Base-by-base conservation (phyloP, 2,888 invertebrate genomes). In the Frankliniella intonsa region DNA sequence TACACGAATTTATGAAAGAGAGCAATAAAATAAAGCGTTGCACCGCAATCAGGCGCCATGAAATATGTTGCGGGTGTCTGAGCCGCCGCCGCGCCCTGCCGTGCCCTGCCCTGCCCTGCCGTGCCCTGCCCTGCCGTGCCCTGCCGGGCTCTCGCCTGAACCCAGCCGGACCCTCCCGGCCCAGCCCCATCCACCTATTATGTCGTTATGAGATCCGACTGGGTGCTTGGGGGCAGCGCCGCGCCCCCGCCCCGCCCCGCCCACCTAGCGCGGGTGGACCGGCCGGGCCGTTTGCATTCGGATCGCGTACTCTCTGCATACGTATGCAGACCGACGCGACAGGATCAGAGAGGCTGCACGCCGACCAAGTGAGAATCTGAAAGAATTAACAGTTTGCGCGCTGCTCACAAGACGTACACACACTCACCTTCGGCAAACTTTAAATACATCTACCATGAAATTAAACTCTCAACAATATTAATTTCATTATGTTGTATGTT, bases 11-110 rank as follows among this genome's bases (percentile, higher is more conserved):
- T 76, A 76, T 76, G 69, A 76, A 76, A 76, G 22, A 76, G 69
- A 76, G 69, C 22, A 76, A 76, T 76, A 76, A 76, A 76, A 76
- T 76, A 76, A 76, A 76, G 69, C 69, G 69, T 76, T 76, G 69
- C 69, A 76, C 69, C 69, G 69, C 25, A 76, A 76, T 76, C 69
- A 76, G 69, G 69, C 69, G 69, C 69, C 69, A 76, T 76, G 69
- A 76, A 76, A 76, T 76, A 76, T 76, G 69, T 76, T 76, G 69
- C 69, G 69, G 69, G 69, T 76, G 69, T 76, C 69, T 76, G 69
- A 25, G 22, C 69, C 55, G 17, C 5, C 12, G 55, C 55, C 55
- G 5, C 55, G 62, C 25, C 25, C 69, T 12, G 69, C 69, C 12
- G 11, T 25, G 69, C 69, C 25, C 69, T 25, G 69, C 69, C 55